A percentile compares a stretch with the other conserved stretches of the same genome.
phyloP scores from a whole-genome alignment of 2,888 invertebrate species.

The Mamestra brassicae region DNA sequence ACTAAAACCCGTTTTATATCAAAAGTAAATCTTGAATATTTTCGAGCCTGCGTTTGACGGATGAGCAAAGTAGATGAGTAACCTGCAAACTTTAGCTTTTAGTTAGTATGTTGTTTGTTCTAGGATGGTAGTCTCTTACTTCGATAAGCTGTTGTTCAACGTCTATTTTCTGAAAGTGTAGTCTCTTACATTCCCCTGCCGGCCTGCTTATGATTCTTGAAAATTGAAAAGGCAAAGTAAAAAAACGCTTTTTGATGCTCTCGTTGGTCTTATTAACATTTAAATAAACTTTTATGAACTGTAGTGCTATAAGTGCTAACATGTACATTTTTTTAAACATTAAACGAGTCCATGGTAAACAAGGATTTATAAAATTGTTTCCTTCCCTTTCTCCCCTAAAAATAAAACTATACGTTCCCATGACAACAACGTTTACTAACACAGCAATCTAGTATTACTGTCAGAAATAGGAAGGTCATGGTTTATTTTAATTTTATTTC shows the following conservation, averaged over 20 bases:
- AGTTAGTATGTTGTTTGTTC: conserved; percentile 31
- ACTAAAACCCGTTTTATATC: not conserved
- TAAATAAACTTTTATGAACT: not conserved
- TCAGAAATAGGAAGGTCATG: conserved; percentile 38
- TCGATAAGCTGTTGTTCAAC: conserved; percentile 19
- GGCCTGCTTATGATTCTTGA: not conserved
- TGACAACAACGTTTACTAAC: conserved; percentile 58
- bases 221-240: conserved; percentile 7
- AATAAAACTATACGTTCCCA: conserved; percentile 35
- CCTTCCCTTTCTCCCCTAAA: conserved; percentile 6
- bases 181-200: not conserved
- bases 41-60: conserved; percentile 27
- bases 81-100: conserved; percentile 23
- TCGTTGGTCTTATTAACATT: not conserved
- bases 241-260: not conserved
- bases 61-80: conserved; percentile 19
- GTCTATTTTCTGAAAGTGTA: conserved; percentile 18
- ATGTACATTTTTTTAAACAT: no score
- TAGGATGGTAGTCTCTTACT: conserved; percentile 28
- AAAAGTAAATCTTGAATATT: conserved; percentile 19
- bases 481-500: conserved; percentile 35
- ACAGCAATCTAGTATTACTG: conserved; percentile 24
- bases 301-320: not conserved
- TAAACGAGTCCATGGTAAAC: not conserved
- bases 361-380: conserved; percentile 10